Percentiles rank a stretch among this genome's conserved stretches.
phyloP scores from a whole-genome alignment of 2,888 invertebrate species.

The Limnephilus rhombicus region DNA sequence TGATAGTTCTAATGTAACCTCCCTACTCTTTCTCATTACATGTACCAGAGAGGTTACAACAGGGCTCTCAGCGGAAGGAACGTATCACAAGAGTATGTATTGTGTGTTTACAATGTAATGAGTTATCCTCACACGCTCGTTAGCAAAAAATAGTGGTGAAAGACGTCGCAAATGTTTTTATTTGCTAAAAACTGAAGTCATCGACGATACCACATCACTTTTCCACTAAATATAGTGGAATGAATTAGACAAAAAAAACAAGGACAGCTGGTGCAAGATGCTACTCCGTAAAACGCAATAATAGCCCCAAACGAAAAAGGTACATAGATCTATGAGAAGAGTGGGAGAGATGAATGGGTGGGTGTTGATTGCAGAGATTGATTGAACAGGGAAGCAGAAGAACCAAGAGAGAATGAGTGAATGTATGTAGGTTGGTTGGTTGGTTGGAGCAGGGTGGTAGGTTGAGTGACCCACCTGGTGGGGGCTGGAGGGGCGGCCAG shows the following conservation, averaged over 20 bases:
- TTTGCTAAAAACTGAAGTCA: no score
- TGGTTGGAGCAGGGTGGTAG: slow-evolving; percentile 60
- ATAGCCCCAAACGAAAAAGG: slow-evolving; percentile 40
- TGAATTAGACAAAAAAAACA: no score
- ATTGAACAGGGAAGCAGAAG: no score
- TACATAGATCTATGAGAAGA: background rate
- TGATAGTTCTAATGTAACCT: background rate
- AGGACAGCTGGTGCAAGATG: background rate
- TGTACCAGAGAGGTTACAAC: background rate
- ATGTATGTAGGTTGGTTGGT: slow-evolving; percentile 62
- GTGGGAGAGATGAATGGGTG: slow-evolving; percentile 34
- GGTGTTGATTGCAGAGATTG: slow-evolving; percentile 5
- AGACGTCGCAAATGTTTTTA: no score
- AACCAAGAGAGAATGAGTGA: background rate
- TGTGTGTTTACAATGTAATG: no score
- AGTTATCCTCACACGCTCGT: no score
- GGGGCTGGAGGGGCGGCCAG: slow-evolving; percentile 73
- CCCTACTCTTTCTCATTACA: background rate
- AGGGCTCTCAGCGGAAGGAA: background rate
- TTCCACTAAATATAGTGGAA: no score
- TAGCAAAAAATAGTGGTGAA: background rate
- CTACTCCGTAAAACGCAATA: slow-evolving; percentile 32
- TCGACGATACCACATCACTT: background rate
- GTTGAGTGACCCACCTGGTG: slow-evolving; percentile 77
- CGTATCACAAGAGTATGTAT: background rate